phyloP scores from a whole-genome alignment of 2,797 vertebrate species.

The Dromococcyx pavoninus region DNA sequence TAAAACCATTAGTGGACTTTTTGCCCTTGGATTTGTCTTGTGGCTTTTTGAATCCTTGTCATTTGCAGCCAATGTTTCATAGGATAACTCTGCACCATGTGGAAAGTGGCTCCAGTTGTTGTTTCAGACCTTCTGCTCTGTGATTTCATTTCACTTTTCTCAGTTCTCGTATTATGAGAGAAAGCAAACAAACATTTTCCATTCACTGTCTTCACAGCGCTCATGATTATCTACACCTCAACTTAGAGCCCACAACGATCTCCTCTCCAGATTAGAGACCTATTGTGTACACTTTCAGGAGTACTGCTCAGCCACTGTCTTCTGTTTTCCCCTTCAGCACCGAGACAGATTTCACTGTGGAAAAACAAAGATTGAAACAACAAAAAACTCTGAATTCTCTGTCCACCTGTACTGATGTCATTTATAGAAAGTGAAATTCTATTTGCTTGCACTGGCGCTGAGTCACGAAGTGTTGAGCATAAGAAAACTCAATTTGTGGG shows the following conservation, averaged over 20 bases:
- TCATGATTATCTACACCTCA: not conserved
- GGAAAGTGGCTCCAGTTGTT: not conserved
- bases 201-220: not conserved
- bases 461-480: not conserved
- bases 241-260: rapidly evolving
- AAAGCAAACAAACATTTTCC: not conserved
- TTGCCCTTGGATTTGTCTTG: not conserved
- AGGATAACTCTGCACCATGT: rapidly evolving
- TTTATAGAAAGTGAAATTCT: constrained; percentile 30
- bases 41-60: not conserved
- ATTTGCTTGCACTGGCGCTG: not conserved
- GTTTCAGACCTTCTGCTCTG: not conserved
- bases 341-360: not conserved
- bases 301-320: not conserved
- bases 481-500: not conserved
- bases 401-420: not conserved
- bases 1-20: not conserved
- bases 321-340: not conserved
- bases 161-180: not conserved
- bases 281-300: not conserved
- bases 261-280: not conserved
- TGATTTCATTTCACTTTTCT: not conserved
- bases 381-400: not conserved
- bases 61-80: not conserved
- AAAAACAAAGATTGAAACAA: not conserved